These are phyloP conservation scores for Bugulina stolonifera DNA, from an alignment of 2,888 invertebrate species.

Conservation along the genomic window DNA sequence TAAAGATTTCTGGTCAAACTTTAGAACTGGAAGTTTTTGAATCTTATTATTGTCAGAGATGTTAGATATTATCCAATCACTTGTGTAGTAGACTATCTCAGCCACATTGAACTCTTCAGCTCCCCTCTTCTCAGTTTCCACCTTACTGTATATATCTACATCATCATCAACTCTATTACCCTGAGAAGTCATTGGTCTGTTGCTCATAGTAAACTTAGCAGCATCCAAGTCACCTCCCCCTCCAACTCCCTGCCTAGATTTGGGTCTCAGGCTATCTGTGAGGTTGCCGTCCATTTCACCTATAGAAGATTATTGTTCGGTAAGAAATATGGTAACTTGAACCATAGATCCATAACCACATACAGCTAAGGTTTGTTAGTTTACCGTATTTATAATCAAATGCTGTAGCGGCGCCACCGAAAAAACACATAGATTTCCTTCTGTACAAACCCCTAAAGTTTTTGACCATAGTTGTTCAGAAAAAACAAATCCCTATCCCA, in stretches of 20 bases:
- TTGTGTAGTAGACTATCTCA: constrained; percentile 44
- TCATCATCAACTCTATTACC: constrained; percentile 27
- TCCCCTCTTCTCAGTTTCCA: constrained; percentile 29
- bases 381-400: no score
- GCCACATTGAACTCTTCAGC: constrained; percentile 34
- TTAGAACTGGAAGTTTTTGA: constrained; percentile 41
- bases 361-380: no score
- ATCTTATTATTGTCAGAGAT: constrained; percentile 45
- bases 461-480: no score
- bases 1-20: constrained; percentile 39
- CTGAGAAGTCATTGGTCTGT: constrained; percentile 9
- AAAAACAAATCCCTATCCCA: no score
- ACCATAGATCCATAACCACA: no score
- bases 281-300: not conserved
- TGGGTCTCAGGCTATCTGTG: constrained; percentile 9
- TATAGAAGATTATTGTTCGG: no score
- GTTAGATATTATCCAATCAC: constrained; percentile 45
- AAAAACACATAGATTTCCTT: no score
- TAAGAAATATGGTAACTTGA: no score
- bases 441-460: no score
- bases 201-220: constrained; percentile 19
- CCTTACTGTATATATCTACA: constrained; percentile 32
- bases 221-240: constrained; percentile 16
- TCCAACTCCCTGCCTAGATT: constrained; percentile 3
- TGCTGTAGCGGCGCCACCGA: no score